Conservation (phyloP, 2,113 vertebrate species). For the Tor tambroides region DNA sequence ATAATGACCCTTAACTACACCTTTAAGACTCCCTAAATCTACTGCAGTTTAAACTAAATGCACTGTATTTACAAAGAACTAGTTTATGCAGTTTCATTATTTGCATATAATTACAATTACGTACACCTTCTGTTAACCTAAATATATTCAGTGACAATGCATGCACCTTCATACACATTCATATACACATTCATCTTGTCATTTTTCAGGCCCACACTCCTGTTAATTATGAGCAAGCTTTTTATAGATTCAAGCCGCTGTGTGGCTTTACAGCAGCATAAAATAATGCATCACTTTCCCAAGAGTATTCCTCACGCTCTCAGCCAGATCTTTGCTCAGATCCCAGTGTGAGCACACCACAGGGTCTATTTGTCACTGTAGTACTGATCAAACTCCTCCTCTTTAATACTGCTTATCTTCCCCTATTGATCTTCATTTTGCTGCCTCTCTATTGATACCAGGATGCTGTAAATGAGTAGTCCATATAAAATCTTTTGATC, state of each 20-base stretch:
- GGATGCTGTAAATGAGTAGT: neutral
- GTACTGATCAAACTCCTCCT: conserved; percentile 29
- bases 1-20: too few relatives aligned
- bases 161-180: neutral
- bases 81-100: neutral
- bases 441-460: neutral
- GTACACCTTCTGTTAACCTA: neutral
- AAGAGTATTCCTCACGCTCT: conserved; percentile 4
- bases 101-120: neutral
- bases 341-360: conserved; percentile 8
- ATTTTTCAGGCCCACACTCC: neutral
- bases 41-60: too few relatives aligned
- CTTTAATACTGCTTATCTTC: conserved; percentile 27
- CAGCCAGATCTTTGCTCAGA: conserved; percentile 2
- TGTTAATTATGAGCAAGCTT: conserved; percentile 26
- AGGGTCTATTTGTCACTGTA: conserved; percentile 24
- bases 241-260: neutral
- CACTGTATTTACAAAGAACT: neutral
- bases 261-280: conserved; percentile 17
- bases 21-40: too few relatives aligned
- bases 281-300: conserved; percentile 25
- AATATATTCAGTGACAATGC: neutral
- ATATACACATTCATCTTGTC: neutral
- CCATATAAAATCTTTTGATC: conserved; percentile 3
- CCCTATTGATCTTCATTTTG: conserved; percentile 11